phyloP scores from a whole-genome alignment of 2,888 invertebrate genomes.

The Rotaria macrura region DNA sequence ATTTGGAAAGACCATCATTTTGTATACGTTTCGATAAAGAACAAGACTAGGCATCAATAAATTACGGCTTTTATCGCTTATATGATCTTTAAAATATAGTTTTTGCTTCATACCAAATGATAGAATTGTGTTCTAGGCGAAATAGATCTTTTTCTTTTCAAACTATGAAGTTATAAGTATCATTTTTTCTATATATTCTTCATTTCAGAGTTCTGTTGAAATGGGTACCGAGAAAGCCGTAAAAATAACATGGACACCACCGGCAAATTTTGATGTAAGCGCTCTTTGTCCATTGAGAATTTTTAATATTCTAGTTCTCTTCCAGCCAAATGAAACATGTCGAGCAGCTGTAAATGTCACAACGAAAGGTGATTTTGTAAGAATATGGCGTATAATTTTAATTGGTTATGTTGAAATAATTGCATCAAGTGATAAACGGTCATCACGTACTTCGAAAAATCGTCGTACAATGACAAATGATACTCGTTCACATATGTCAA shows the following conservation, averaged over 20 bases:
- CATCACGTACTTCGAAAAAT: neutral
- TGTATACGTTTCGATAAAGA: no score
- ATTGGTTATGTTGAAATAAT: neutral
- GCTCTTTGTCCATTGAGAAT: neutral
- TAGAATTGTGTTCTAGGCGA: no score
- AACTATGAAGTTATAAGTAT: no score
- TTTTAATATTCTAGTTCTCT: neutral
- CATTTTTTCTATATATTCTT: no score
- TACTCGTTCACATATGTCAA: neutral
- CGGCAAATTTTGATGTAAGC: slow-evolving; percentile 46
- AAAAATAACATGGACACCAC: slow-evolving; percentile 48
- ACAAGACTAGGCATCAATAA: no score
- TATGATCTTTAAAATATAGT: no score
- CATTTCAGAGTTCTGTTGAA: slow-evolving; percentile 44
- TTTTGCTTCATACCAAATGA: no score
- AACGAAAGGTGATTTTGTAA: neutral
- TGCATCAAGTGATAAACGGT: neutral
- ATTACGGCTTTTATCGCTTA: no score
- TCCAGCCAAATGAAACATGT: neutral
- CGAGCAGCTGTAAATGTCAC: neutral
- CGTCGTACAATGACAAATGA: neutral
- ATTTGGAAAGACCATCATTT: no score
- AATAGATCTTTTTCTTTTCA: no score
- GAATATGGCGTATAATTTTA: neutral
- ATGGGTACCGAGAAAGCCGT: slow-evolving; percentile 44